phyloP scores from a whole-genome alignment of 2,113 vertebrate genomes.

The Silurus asotus region DNA sequence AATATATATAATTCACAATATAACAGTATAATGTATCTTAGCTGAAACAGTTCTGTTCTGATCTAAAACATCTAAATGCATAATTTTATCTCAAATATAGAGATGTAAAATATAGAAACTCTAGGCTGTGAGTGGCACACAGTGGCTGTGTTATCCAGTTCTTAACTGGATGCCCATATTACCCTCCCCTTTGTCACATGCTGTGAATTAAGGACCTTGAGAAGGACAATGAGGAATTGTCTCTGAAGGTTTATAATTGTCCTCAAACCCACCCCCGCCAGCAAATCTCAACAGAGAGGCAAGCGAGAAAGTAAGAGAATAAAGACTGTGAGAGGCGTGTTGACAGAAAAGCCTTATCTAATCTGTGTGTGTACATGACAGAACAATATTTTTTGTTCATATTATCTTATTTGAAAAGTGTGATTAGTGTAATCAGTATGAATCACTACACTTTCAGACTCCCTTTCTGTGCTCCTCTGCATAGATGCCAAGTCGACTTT shows the following conservation, averaged over 20 bases:
- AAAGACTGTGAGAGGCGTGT: conserved; percentile 24
- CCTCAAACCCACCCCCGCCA: conserved; percentile 24
- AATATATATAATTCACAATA: background rate
- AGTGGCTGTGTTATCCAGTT: conserved; percentile 57
- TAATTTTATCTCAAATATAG: background rate
- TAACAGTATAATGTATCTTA: background rate
- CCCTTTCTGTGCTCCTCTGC: background rate
- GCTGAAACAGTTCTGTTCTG: background rate
- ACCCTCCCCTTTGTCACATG: conserved; percentile 61
- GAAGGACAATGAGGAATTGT: conserved; percentile 69
- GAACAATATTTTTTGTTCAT: conserved; percentile 14
- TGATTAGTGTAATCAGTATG: conserved; percentile 28
- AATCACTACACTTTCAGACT: background rate
- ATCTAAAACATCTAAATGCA: background rate
- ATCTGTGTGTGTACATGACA: conserved; percentile 27
- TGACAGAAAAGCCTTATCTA: conserved; percentile 26
- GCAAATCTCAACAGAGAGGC: conserved; percentile 42
- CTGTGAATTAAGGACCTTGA: conserved; percentile 65
- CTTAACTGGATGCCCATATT: conserved; percentile 40
- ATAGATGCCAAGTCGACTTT: background rate
- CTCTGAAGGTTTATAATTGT: conserved; percentile 53
- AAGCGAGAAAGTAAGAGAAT: conserved; percentile 15
- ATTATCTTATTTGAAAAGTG: conserved; percentile 32
- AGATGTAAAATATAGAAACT: conserved; percentile 15
- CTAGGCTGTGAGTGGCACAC: conserved; percentile 47